These are phyloP conservation scores for Embiotoca jacksoni DNA, from an alignment of 2,113 vertebrate genomes.

Conservation along the genomic window DNA sequence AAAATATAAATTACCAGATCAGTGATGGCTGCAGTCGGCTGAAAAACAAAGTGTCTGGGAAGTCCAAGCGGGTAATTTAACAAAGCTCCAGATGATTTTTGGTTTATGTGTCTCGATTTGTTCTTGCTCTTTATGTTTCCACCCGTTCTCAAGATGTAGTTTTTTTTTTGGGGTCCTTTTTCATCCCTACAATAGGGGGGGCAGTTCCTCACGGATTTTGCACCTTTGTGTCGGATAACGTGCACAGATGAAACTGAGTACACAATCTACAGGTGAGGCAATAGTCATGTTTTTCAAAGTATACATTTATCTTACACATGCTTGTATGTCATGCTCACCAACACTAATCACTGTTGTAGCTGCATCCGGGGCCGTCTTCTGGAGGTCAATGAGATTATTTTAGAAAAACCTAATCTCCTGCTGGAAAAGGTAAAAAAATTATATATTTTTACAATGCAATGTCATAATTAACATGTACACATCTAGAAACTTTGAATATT, in stretches of 20 bases:
- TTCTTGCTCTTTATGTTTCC: not conserved
- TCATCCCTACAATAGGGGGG: slow-evolving; percentile 85
- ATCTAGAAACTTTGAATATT: no score
- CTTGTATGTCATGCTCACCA: not conserved
- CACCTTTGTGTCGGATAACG: slow-evolving; percentile 94
- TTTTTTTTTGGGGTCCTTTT: not conserved
- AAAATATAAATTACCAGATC: slow-evolving; percentile 94
- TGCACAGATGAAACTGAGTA: slow-evolving; percentile 93
- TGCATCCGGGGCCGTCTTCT: slow-evolving; percentile 95
- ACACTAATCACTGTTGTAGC: slow-evolving; percentile 73
- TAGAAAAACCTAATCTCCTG: slow-evolving; percentile 88
- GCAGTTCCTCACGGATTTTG: slow-evolving; percentile 96
- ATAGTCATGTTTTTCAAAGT: not conserved
- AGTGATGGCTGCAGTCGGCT: slow-evolving; percentile 95
- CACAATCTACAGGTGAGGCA: slow-evolving; percentile 91
- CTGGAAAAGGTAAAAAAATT: slow-evolving; percentile 90
- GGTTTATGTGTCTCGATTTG: not conserved
- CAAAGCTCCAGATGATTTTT: not conserved
- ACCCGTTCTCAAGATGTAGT: not conserved
- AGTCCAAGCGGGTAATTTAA: slow-evolving; percentile 92
- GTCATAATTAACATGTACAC: no score
- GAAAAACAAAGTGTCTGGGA: slow-evolving; percentile 97
- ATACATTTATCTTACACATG: not conserved
- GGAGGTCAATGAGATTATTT: slow-evolving; percentile 96
- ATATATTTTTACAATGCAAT: not conserved